Percentiles rank a stretch among this genome's conserved stretches.
Evolutionary conservation across 1,140 invertebrate genomes (phyloP).

Genomic region (Aphidius ervi): DNA sequence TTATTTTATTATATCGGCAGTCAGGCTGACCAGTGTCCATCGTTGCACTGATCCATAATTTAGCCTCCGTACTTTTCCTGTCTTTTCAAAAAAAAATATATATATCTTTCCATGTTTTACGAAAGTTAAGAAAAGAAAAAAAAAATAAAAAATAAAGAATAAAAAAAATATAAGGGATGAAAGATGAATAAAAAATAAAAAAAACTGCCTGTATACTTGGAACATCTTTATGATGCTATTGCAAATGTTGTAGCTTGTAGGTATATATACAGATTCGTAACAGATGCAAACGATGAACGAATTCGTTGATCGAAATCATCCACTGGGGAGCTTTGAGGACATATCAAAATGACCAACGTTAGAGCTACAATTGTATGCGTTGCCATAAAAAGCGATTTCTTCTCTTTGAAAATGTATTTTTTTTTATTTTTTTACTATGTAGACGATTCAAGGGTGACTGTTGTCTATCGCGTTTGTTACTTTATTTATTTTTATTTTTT

Average conservation of each 20-base stretch:
- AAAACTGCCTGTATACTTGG: too few species aligned
- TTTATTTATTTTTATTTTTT: conserved; percentile 4
- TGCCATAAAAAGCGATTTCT: conserved; percentile 28
- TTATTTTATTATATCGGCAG: conserved; percentile 51
- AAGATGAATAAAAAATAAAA: too few species aligned
- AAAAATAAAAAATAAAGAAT: not conserved
- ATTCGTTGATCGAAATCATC: conserved; percentile 16
- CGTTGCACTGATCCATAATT: conserved; percentile 22
- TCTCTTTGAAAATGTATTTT: not conserved
- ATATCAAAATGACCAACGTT: conserved; percentile 7
- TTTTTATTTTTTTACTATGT: conserved; percentile 1
- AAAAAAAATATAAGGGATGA: not conserved
- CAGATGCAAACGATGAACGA: conserved; percentile 17
- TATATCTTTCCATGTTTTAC: too few species aligned
- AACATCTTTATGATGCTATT: too few species aligned
- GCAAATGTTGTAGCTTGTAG: too few species aligned
- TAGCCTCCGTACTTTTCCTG: not conserved
- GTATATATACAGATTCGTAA: not conserved
- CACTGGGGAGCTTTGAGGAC: conserved; percentile 14
- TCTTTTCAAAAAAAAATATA: too few species aligned
- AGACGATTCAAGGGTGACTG: conserved; percentile 14
- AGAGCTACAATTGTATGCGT: conserved; percentile 8
- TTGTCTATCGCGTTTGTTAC: conserved; percentile 4
- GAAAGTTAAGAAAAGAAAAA: too few species aligned
- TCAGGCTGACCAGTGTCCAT: conserved; percentile 33